These are phyloP conservation scores for Epizoanthus fatuus DNA, from an alignment of 92 coral and sea anemone genomes.

Conservation along the genomic window DNA sequence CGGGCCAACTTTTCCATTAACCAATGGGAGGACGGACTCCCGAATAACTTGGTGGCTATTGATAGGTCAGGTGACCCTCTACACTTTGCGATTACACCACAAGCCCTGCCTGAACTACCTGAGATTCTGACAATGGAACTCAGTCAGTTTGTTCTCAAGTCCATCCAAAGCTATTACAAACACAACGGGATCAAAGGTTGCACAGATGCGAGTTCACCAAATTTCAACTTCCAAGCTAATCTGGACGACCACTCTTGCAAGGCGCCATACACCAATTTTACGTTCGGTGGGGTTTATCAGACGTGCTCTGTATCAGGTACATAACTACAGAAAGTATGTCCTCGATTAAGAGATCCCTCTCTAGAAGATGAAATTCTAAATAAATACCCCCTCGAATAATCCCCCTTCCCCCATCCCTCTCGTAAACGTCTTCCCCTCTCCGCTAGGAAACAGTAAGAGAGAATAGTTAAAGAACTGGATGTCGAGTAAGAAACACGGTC, in stretches of 20 bases:
- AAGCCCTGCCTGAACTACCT: conserved; percentile 81
- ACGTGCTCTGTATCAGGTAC: conserved; percentile 74
- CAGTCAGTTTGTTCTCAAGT: conserved; percentile 68
- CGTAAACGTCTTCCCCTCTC: too few species aligned
- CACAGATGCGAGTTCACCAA: conserved; percentile 84
- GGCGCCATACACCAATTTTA: conserved; percentile 84
- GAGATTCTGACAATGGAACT: conserved; percentile 70
- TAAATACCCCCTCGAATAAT: too few species aligned
- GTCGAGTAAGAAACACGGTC: too few species aligned
- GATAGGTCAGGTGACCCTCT: conserved; percentile 90
- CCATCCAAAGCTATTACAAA: conserved; percentile 79
- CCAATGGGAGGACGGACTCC: conserved; percentile 87
- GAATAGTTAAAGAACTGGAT: too few species aligned
- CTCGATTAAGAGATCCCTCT: too few species aligned
- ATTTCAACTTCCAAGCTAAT: conserved; percentile 95
- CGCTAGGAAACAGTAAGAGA: too few species aligned
- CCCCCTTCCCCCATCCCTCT: too few species aligned
- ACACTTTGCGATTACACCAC: conserved; percentile 81
- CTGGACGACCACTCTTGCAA: conserved; percentile 92
- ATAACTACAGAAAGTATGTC: background rate
- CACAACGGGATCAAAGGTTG: conserved; percentile 94
- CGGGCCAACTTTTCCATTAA: conserved; percentile 79
- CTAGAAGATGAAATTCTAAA: too few species aligned
- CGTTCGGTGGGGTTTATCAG: conserved; percentile 96
- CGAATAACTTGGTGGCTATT: conserved; percentile 81